phyloP scores from a whole-genome alignment of 2,888 invertebrate genomes.

The Exocentrus adspersus region DNA sequence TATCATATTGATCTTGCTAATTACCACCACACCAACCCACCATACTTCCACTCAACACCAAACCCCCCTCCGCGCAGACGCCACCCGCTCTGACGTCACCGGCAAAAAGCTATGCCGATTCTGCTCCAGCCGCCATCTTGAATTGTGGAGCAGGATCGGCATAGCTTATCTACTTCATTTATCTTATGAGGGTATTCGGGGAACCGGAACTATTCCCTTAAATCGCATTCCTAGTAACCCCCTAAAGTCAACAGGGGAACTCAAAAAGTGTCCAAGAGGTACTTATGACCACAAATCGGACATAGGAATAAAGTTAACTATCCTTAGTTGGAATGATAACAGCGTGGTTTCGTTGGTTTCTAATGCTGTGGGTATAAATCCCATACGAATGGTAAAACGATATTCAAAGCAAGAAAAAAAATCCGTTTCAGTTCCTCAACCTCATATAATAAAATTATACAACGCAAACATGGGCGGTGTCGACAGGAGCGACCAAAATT shows the following conservation, averaged over 20 bases:
- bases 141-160: no score
- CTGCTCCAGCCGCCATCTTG: no score
- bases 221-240: not conserved
- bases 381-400: slow-evolving; percentile 5
- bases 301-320: not conserved
- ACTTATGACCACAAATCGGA: slow-evolving; percentile 6
- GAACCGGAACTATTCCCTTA: slow-evolving; percentile 3
- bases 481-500: not conserved
- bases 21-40: no score
- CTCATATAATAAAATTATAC: not conserved
- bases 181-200: slow-evolving; percentile 3
- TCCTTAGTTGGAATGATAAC: slow-evolving; percentile 3
- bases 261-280: slow-evolving; percentile 1
- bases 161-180: no score
- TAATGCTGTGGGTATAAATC: slow-evolving; percentile 6
- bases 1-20: no score
- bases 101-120: no score
- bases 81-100: no score
- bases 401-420: not conserved
- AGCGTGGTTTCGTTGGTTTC: slow-evolving; percentile 1
- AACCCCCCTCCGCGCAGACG: no score
- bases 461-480: not conserved
- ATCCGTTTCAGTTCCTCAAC: not conserved
- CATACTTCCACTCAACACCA: no score
- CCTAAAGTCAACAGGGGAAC: slow-evolving; percentile 8